Percentiles rank a stretch among this genome's conserved stretches.
These are phyloP conservation scores for Sebastes nivosus DNA, from an alignment of 2,797 vertebrate species.

Conservation along the genomic window DNA sequence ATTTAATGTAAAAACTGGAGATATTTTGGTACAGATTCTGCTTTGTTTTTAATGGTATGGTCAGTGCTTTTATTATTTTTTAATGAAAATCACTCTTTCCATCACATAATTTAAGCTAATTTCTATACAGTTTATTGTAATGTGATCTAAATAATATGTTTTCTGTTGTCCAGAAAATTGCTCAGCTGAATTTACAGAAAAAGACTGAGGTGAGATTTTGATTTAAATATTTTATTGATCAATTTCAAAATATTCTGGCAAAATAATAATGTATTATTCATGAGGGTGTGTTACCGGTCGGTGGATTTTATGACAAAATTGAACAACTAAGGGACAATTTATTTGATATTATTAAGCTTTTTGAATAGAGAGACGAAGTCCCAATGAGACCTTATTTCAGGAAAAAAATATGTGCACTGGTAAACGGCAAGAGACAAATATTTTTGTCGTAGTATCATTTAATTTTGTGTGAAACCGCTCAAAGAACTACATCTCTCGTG, in stretches of 20 bases:
- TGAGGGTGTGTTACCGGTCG: neutral
- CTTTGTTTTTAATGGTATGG: neutral
- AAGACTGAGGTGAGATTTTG: neutral
- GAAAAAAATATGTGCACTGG: no score
- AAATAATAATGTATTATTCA: neutral
- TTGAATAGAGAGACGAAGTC: neutral
- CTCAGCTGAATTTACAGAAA: neutral
- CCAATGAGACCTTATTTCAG: no score
- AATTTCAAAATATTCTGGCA: neutral
- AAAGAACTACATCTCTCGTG: no score
- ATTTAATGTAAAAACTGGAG: neutral
- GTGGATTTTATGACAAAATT: neutral
- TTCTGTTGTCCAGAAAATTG: neutral
- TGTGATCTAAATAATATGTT: neutral
- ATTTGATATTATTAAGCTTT: neutral
- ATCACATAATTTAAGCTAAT: neutral
- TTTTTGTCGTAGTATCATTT: no score
- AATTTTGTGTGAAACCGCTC: no score
- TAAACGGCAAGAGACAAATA: no score
- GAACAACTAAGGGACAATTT: neutral
- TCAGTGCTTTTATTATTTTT: neutral
- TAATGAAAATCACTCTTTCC: neutral
- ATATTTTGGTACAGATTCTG: neutral
- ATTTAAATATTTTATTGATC: neutral
- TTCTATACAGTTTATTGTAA: neutral